phyloP scores from a whole-genome alignment of 2,888 invertebrate genomes.

The Crossocerus cetratus region DNA sequence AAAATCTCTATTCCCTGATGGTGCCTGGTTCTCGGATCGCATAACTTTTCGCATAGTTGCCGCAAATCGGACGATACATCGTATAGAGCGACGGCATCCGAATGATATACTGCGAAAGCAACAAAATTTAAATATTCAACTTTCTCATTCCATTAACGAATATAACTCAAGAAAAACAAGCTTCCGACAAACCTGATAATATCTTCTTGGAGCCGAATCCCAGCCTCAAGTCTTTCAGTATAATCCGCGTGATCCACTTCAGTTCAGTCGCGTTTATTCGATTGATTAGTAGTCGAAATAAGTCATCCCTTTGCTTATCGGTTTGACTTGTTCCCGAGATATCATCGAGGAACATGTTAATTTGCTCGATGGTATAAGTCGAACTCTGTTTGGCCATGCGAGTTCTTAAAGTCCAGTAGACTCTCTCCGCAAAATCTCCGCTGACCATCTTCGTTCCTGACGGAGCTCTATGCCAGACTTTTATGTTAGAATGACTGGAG shows the following conservation, averaged over 20 bases:
- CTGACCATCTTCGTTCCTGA: conserved; percentile 77
- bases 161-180: not conserved
- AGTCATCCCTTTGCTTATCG: conserved; percentile 81
- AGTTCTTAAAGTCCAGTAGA: conserved; percentile 84
- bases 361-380: conserved; percentile 82
- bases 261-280: conserved; percentile 86
- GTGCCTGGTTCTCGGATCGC: conserved; percentile 81
- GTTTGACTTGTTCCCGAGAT: conserved; percentile 84
- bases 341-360: conserved; percentile 87
- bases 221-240: conserved; percentile 90
- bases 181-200: conserved; percentile 72
- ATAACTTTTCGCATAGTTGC: conserved; percentile 83
- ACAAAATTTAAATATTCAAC: not conserved
- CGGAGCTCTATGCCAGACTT: conserved; percentile 74
- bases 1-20: conserved; percentile 84
- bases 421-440: conserved; percentile 90
- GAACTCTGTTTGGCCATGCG: conserved; percentile 77
- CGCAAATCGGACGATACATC: conserved; percentile 78
- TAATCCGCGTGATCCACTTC: conserved; percentile 93
- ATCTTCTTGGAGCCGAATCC: conserved; percentile 86
- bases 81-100: conserved; percentile 87
- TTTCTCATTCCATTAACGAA: no score
- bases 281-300: conserved; percentile 83
- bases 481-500: not conserved
- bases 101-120: conserved; percentile 81